A percentile compares a stretch with the other conserved stretches of the same genome.
These are phyloP conservation scores for Hyla sarda DNA, from an alignment of 2,113 vertebrate species.

Conservation along the genomic window DNA sequence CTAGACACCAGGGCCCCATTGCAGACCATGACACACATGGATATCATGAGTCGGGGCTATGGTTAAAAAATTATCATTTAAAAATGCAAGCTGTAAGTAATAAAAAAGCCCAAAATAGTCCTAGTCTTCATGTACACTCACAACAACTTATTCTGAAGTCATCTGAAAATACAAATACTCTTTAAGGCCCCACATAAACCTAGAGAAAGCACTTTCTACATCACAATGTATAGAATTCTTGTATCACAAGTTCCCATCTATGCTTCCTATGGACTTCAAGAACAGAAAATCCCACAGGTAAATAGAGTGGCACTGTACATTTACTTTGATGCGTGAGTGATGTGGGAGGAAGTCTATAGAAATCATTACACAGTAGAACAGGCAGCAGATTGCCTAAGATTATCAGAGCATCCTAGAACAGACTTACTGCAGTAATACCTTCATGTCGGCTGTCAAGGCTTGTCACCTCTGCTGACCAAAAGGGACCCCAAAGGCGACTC, in stretches of 20 bases:
- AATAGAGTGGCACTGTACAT: background rate
- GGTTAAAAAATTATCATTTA: no score
- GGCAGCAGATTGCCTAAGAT: constrained; percentile 89
- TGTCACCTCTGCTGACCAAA: constrained; percentile 85
- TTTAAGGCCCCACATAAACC: no score
- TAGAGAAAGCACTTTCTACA: no score
- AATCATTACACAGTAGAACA: constrained; percentile 88
- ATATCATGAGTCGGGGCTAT: no score
- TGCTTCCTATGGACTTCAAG: background rate
- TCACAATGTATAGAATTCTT: background rate
- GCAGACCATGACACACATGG: no score
- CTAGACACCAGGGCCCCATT: no score
- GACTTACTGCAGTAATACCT: constrained; percentile 79
- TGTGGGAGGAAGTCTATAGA: constrained; percentile 73
- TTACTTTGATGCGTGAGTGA: background rate
- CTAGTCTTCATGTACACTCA: no score
- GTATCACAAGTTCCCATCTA: background rate
- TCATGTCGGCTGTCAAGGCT: constrained; percentile 86
- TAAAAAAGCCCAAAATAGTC: no score
- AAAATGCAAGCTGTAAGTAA: no score
- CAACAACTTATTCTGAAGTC: no score
- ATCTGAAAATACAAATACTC: no score
- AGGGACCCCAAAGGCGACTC: constrained; percentile 69
- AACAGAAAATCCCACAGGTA: constrained; percentile 5
- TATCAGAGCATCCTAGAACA: constrained; percentile 81